Evolutionary conservation across 1,140 invertebrate genomes (phyloP), one percentile per base, ranked within the genome.

Genomic region (Planococcus citri): DNA sequence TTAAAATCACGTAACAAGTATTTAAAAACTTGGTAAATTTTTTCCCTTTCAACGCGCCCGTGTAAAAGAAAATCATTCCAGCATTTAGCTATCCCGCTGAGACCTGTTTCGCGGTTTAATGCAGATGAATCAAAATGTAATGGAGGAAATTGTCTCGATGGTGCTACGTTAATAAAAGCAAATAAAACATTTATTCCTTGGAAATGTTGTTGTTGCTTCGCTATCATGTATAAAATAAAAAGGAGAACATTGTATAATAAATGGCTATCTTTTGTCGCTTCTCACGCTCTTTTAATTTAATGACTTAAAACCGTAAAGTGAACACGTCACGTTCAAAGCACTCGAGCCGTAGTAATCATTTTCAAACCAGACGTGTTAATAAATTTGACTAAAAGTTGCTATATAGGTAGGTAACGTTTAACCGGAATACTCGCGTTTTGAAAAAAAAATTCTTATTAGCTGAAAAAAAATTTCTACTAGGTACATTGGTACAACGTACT

Each of bases 181-280:
- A 64, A 64, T 64, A 64, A 64, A 64, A 64, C 60, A 64, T 64
- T 58, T 25, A 64, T 64, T 27, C 60, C 25, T 24, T 64, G 60
- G 60, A 64, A 64, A 64, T 64, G 60, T 64, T 58, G 60, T 64
- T 58, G 21, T 58, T 51, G n/a, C 41, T 64, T 64, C 22, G 20
- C 60, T 27, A 64, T 64, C 60, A 27, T 64, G 60, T 64, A n/a
- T n/a, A 64, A 64, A 64, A 64, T 64, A 64, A 64, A 64, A 64
- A 64, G 25, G 25, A 64, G 60, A 64, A 64, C 60, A 64, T 64
- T 64, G 60, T 64, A 64, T 64, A 64, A 64, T 64, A 64, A 64
- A 64, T 64, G 60, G 60, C 60, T 64, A 27, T 64, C 60, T 64
- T 64, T 64, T 64, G 60, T 64, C 60, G 60, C 60, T 64, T 64